Base-by-base conservation (phyloP, 2,113 vertebrate species). In the Crotalus tigris region DNA sequence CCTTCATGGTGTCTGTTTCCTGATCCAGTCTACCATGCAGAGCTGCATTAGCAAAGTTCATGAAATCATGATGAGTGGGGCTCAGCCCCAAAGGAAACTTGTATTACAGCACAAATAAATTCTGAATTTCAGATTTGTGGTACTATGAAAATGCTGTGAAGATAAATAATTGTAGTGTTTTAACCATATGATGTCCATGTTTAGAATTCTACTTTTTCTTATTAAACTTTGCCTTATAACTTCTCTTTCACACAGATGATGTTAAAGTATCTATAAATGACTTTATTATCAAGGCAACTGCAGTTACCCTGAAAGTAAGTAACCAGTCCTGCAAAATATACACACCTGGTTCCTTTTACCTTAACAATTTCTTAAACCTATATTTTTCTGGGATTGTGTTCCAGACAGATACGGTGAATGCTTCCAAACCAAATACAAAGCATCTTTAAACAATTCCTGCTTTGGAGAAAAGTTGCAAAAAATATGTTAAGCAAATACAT, bases 181-280 rank as follows among this genome's bases (percentile, higher is more conserved):
- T 10, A 85, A 39, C 51, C 87, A 1, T 92, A 61, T 92, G 58
- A 85, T 94, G 49, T 33, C 53, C 1, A 55, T 91, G 1, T 44
- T 26, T 93, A 21, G 94, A 64, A 94, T 61, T 2, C 44, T 93
- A 81, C 10, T 89, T 89, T 23, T 57, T 11, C 19, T 26, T 26
- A 23, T 93, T 33, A 81, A 92, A 75, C 92, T 57, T 21, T 75
- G 57, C 23, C 91, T 90, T n/a, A 0, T 21, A 81, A 93, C 94
- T 53, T 90, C 93, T 95, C 85, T 90, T 96, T 96, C 93, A 95
- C 97, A 91, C 96, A 99, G 99, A 98, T 96, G 97, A 99, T 92
- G 97, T 99, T 97, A 99, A 99, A 98, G 98, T 99, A 54, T 99
- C 99, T n/a, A 98, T 99, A 96, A 99, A 99, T 94, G 99, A 99